Base-by-base conservation (phyloP, 2,797 vertebrate genomes). In the Parauchenoglanis ngamensis region DNA sequence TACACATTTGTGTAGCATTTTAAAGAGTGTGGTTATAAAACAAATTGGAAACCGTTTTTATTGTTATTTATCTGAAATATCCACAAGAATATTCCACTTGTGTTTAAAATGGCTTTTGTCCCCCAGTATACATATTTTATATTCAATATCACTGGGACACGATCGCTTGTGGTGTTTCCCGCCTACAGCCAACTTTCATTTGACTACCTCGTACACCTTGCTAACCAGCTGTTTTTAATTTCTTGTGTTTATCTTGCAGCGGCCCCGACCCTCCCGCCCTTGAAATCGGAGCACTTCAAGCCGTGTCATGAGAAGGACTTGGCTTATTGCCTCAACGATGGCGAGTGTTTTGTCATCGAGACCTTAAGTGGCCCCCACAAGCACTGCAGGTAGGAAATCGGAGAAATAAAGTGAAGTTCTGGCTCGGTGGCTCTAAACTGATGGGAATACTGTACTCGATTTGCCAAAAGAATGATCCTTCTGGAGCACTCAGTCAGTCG, bases 261-360 rank as follows among this genome's bases (percentile, higher is more conserved):
- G 21, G 97, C 97, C 0, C 97, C 98, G 0, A 98, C 97, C 0
- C 96, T 97, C 86, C 97, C 97, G 68, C 97, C 97, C 0, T 95
- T 99, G 91, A 95, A 96, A 89, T 99, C 98, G 0, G 98, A 99
- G 94, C 98, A 99, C 94, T 99, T 99, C 94, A 98, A 99, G 91
- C 98, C 97, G 77, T 99, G 98, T 91, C 96, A 97, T 85, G 97
- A 98, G 93, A 98, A 98, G 94, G 98, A 99, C 95, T 95, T 99
- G 90, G 95, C 98, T 0, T 99, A 99, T 93, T 99, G 98, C 92
- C 97, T 99, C 72, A 99, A 99, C 0, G 97, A 97, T 0, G 98
- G 98, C 0, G 98, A 99, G 92, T 99, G 98, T 93, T 99, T 99
- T 85, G 98, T 99, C 94, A 99, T 99, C 13, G 98, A 99, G 94